Conservation (phyloP, 2,113 vertebrate genomes). For the Tachysurus fulvidraco region DNA sequence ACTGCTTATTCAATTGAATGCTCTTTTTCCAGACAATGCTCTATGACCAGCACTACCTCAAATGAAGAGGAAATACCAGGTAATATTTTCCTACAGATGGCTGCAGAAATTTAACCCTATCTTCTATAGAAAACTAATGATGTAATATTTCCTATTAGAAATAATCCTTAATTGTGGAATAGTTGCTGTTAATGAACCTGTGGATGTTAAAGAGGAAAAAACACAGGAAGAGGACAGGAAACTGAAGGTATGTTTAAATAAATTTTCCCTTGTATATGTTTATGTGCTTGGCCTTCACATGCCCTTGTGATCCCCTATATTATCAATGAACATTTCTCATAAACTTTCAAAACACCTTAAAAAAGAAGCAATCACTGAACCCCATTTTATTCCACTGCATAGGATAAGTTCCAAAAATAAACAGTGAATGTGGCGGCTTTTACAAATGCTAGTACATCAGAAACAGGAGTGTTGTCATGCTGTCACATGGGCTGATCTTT, state of each 20-base stretch:
- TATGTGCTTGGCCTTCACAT: neutral
- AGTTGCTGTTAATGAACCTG: neutral
- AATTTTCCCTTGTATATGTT: neutral
- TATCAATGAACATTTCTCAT: neutral
- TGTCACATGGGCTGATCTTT: constrained; percentile 16
- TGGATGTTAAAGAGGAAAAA: constrained; percentile 3
- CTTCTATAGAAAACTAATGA: neutral
- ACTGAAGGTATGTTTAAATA: constrained; percentile 22
- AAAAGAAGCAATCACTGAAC: neutral
- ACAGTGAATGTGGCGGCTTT: neutral
- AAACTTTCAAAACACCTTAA: neutral
- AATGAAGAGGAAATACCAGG: constrained; percentile 43
- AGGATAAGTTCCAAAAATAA: neutral
- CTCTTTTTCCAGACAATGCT: neutral
- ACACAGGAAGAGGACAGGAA: constrained; percentile 5
- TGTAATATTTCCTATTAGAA: constrained; percentile 28
- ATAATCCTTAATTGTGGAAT: constrained; percentile 19
- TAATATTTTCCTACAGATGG: neutral
- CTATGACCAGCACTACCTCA: constrained; percentile 19
- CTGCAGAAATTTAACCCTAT: neutral
- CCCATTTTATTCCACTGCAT: neutral
- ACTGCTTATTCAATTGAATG: neutral
- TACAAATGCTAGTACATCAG: neutral
- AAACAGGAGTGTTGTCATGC: constrained; percentile 21
- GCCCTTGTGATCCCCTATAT: neutral